Conservation (phyloP, 1,140 invertebrate species). For the Lethrus apterus region DNA sequence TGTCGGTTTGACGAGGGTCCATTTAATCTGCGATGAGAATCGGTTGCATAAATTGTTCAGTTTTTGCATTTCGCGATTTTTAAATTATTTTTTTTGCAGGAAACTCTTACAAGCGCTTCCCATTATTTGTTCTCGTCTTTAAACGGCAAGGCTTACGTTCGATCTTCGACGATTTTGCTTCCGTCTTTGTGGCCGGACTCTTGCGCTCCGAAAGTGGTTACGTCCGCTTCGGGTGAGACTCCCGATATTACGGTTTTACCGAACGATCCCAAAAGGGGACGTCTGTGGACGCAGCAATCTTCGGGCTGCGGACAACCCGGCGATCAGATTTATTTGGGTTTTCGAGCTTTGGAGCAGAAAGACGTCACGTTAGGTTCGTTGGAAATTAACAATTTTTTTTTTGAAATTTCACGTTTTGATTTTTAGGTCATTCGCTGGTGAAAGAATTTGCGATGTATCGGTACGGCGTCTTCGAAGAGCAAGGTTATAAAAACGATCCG, state of each 20-base stretch:
- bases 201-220: constrained; percentile 38
- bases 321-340: constrained; percentile 51
- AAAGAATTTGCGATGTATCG: constrained; percentile 60
- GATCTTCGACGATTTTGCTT: constrained; percentile 47
- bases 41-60: no score
- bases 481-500: constrained; percentile 51
- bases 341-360: constrained; percentile 32
- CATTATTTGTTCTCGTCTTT: constrained; percentile 47
- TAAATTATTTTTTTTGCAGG: constrained; percentile 38
- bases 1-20: no score
- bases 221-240: constrained; percentile 41
- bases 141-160: constrained; percentile 46
- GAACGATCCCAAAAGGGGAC: constrained; percentile 46
- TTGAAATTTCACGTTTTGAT: neutral
- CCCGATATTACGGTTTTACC: constrained; percentile 47
- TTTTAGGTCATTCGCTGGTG: constrained; percentile 47
- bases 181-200: constrained; percentile 48
- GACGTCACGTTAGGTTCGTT: constrained; percentile 37
- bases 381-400: neutral
- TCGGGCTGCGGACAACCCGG: constrained; percentile 50
- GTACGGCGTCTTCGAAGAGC: constrained; percentile 64
- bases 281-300: constrained; percentile 53
- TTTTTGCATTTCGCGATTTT: neutral
- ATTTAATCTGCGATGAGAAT: no score
- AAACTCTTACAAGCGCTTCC: constrained; percentile 44